Conservation (phyloP, 2,888 invertebrate species). For the Epinotia ramella region DNA sequence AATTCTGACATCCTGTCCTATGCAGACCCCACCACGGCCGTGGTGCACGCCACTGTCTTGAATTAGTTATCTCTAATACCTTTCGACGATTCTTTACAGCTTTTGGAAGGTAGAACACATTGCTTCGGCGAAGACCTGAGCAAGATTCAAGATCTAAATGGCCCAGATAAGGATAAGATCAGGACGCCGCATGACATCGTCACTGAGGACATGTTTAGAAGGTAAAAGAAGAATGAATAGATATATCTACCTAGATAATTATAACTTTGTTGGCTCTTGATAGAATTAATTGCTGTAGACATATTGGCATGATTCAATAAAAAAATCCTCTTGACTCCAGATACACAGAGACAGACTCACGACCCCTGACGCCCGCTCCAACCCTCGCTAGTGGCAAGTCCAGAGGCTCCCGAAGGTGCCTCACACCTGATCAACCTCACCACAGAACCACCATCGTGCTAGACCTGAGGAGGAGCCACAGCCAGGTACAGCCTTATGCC, state of each 20-base stretch:
- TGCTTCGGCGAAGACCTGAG: slow-evolving; percentile 70
- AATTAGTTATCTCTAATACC: no score
- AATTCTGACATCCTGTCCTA: no score
- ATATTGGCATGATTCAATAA: no score
- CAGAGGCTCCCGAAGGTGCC: slow-evolving; percentile 88
- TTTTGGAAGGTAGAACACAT: slow-evolving; percentile 70
- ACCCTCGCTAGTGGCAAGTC: slow-evolving; percentile 90
- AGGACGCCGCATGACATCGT: slow-evolving; percentile 86
- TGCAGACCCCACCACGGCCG: no score
- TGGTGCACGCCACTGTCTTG: no score
- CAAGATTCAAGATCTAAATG: slow-evolving; percentile 68
- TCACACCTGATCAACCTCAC: slow-evolving; percentile 89
- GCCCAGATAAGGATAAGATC: slow-evolving; percentile 70
- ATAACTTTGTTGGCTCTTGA: background rate
- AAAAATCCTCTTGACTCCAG: slow-evolving; percentile 62
- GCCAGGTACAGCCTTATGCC: slow-evolving; percentile 77
- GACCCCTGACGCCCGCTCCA: slow-evolving; percentile 92
- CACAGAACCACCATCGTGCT: slow-evolving; percentile 89
- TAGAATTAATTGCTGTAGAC: no score
- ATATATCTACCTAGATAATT: background rate
- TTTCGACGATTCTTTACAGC: slow-evolving; percentile 56
- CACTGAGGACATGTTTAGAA: slow-evolving; percentile 90
- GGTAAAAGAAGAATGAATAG: slow-evolving; percentile 58
- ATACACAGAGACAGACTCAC: slow-evolving; percentile 94
- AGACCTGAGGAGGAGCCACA: slow-evolving; percentile 88